Conservation (phyloP, 2,113 vertebrate species). For the Puma concolor region DNA sequence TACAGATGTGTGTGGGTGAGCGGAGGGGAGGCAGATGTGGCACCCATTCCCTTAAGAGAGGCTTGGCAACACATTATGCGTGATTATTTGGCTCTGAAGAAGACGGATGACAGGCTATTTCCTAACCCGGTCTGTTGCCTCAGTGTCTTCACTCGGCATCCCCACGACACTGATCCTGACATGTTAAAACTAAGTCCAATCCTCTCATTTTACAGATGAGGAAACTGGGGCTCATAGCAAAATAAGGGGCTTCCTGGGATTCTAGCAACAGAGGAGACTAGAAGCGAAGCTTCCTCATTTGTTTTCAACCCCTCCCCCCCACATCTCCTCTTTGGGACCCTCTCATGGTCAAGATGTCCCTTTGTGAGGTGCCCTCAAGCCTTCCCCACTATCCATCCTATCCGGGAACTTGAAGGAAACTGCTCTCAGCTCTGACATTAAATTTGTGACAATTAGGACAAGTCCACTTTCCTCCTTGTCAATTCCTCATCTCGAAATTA, state of each 20-base stretch:
- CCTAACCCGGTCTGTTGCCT: not conserved
- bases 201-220: not conserved
- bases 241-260: not conserved
- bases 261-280: not conserved
- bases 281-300: not conserved
- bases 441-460: not conserved
- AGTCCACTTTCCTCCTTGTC: not conserved
- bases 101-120: not conserved
- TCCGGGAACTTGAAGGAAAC: slow-evolving; percentile 2
- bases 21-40: not conserved
- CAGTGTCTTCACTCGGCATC: not conserved
- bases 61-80: not conserved
- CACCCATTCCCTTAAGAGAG: not conserved
- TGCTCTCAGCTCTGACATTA: not conserved
- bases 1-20: not conserved
- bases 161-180: not conserved
- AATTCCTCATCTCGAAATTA: not conserved
- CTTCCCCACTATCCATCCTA: not conserved
- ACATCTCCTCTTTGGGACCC: not conserved
- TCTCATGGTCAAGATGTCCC: not conserved
- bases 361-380: not conserved
- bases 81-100: not conserved
- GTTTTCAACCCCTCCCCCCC: not conserved
- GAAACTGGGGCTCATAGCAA: not conserved
- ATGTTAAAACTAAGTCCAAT: not conserved